Evolutionary conservation across 2,797 vertebrate genomes (phyloP).

Genomic region (Lithobates pipiens): DNA sequence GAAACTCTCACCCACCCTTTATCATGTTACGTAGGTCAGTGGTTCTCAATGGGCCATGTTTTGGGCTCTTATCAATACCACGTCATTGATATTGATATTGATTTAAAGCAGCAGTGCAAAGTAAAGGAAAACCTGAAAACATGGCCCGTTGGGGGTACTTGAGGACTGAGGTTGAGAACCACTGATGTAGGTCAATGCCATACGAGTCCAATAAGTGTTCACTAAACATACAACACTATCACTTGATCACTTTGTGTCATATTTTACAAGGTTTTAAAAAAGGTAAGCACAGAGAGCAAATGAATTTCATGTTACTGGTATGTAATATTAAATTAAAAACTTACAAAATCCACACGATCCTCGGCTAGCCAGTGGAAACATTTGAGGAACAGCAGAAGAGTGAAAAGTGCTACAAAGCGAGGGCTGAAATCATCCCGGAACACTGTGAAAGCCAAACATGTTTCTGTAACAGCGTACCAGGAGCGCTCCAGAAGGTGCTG

Average conservation of each 20-base stretch:
- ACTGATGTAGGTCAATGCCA: too few species aligned
- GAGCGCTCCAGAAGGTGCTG: conserved; percentile 96
- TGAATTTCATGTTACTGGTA: background rate
- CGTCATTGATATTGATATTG: too few species aligned
- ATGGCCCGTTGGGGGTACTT: too few species aligned
- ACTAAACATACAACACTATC: too few species aligned
- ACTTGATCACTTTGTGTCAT: background rate
- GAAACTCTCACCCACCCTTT: too few species aligned
- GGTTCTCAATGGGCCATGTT: too few species aligned
- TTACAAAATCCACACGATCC: conserved; percentile 96
- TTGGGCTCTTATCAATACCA: too few species aligned
- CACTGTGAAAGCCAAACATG: conserved; percentile 97
- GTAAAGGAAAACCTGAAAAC: too few species aligned
- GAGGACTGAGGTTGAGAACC: too few species aligned
- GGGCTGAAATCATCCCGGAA: conserved; percentile 98
- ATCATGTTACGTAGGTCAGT: too few species aligned
- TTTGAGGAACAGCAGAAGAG: conserved; percentile 97
- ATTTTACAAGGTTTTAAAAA: background rate
- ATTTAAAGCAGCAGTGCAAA: too few species aligned
- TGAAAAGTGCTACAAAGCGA: conserved; percentile 96
- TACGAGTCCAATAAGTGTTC: too few species aligned
- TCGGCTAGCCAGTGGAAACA: conserved; percentile 98
- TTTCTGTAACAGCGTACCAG: conserved; percentile 97
- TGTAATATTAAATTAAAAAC: conserved; percentile 60
- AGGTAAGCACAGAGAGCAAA: background rate